phyloP scores from a whole-genome alignment of 2,797 vertebrate genomes.

The Silurus lanzhouensis region DNA sequence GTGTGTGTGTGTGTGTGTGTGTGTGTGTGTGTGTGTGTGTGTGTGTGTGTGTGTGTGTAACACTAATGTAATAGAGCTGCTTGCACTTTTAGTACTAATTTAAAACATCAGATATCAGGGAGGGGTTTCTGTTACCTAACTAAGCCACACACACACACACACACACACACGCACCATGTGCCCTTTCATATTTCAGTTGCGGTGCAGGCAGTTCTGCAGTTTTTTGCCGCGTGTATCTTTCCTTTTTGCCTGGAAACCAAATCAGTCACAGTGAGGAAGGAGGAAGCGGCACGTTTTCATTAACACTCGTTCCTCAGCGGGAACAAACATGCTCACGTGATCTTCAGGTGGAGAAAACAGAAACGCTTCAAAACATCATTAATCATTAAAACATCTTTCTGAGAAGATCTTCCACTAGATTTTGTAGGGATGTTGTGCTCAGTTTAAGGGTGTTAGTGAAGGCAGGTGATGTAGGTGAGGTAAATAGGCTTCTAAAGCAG shows the following conservation, averaged over 20 bases:
- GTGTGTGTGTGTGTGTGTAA: neutral
- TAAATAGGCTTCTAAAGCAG: no score
- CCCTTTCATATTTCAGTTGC: slow-evolving; percentile 3
- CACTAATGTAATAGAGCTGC: neutral
- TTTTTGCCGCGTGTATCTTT: neutral
- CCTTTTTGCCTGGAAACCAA: slow-evolving; percentile 5
- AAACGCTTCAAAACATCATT: slow-evolving; percentile 15
- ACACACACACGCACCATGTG: neutral
- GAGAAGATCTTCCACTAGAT: no score
- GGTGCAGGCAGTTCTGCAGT: slow-evolving; percentile 22
- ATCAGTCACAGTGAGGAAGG: slow-evolving; percentile 15
- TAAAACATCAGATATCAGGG: neutral
- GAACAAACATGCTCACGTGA: slow-evolving; percentile 1
- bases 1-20: no score
- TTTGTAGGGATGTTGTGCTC: no score
- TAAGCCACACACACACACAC: neutral
- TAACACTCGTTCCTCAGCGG: slow-evolving; percentile 6
- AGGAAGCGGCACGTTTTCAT: slow-evolving; percentile 17
- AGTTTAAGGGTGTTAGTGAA: no score
- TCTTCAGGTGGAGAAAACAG: slow-evolving; percentile 9
- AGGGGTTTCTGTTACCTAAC: neutral
- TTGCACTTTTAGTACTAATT: neutral
- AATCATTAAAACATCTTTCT: neutral
- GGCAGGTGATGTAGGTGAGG: no score
- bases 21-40: no score